Evolutionary conservation across 2,113 vertebrate species (phyloP).

Genomic region (Limanda limanda): DNA sequence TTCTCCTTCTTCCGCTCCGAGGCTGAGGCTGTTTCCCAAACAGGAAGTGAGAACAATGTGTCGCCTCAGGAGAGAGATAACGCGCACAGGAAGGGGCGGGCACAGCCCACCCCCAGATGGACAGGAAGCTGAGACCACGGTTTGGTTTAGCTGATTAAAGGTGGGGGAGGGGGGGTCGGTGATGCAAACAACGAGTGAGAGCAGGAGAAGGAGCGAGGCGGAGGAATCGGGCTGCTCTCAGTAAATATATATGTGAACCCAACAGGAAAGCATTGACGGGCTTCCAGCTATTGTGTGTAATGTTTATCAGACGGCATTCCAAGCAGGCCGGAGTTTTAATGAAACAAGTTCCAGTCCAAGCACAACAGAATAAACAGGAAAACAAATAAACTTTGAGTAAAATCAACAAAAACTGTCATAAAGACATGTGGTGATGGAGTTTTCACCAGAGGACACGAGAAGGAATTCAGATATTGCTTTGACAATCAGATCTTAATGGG

Average conservation of each 20-base stretch:
- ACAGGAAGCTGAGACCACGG: slow-evolving; percentile 65
- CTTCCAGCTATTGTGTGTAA: slow-evolving; percentile 81
- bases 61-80: slow-evolving; percentile 64
- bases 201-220: slow-evolving; percentile 13
- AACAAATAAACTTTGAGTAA: slow-evolving; percentile 43
- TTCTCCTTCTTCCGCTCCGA: slow-evolving; percentile 36
- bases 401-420: too few species aligned
- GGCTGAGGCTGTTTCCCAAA: slow-evolving; percentile 62
- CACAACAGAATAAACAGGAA: slow-evolving; percentile 59
- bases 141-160: slow-evolving; percentile 71
- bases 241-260: slow-evolving; percentile 9
- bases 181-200: slow-evolving; percentile 11
- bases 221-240: slow-evolving; percentile 3
- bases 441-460: too few species aligned
- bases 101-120: slow-evolving; percentile 55
- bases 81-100: slow-evolving; percentile 71
- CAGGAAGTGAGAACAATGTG: slow-evolving; percentile 78
- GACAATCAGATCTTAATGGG: too few species aligned
- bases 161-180: slow-evolving; percentile 8
- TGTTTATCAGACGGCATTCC: slow-evolving; percentile 56
- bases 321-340: slow-evolving; percentile 30
- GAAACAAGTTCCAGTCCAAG: slow-evolving; percentile 41
- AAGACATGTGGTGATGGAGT: too few species aligned
- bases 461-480: too few species aligned
- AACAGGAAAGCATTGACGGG: slow-evolving; percentile 58